Base-by-base conservation (phyloP, 2,113 vertebrate species). In the Tachysurus vachellii region DNA sequence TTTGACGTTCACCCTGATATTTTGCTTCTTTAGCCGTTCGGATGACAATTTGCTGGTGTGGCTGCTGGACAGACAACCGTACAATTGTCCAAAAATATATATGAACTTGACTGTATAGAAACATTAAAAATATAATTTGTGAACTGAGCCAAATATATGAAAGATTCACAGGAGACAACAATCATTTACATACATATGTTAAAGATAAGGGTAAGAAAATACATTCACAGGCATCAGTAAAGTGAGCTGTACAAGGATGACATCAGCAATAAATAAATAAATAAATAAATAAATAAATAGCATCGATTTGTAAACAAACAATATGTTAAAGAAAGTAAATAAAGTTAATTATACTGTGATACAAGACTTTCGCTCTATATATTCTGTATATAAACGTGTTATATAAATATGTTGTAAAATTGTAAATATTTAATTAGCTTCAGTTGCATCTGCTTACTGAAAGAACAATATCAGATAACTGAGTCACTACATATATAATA, bases 381-480 rank as follows among this genome's bases (percentile, higher is more conserved):
- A 26, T 2, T 5, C 12, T 50, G 23, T 23, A 50, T 13, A 53
- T 26, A 54, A 2, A 17, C 14, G n/a, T 17, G 14, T 11, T 12
- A 11, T 12, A 28, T 28, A 62, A n/a, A 13, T 50, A 26, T 36
- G 10, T 5, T 28, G 36, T 36, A 36, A 36, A 8, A 61, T 85
- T 16, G 2, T 79, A 53, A 79, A 79, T 77, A 53, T 85, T 77
- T 85, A 21, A 77, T 62, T 17, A 53, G 57, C 84, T 53, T 54
- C 7, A 57, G n/a, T 47, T 54, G 3, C 31, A 1, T 26, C 54
- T 28, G 17, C 11, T 66, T n/a, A 0, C 56, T 42, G 57, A 44
- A 13, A 23, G 14, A 23, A 83, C 50, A 14, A 36, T 31, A 83
- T 36, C n/a, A 84, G 7, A 53, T 4, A 53, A 26, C 11, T 3